Evolutionary conservation across 53 echinoderm and acorn worm species (phyloP), one percentile per base, ranked within the genome.

Genomic region (Holothuria leucospilota): DNA sequence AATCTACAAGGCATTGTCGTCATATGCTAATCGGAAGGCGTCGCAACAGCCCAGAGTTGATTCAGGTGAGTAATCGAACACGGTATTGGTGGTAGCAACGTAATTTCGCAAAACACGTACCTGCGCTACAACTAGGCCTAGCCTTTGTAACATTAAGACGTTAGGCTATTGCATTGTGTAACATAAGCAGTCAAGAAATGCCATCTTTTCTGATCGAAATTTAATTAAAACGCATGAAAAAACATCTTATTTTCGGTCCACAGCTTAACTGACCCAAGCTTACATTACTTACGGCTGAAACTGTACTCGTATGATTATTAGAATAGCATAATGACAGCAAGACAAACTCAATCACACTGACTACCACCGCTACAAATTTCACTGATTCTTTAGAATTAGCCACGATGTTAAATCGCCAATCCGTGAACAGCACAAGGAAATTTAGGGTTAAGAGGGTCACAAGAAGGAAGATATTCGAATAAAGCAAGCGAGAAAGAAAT

Each of bases 401-500:
- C 27, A 91, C 60, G 23, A 91, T 39, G 69, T 78, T 91, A 26
- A 91, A 91, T 39, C 84, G 63, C 52, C 87, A 65, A 24, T 87
- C 84, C 61, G 78, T 46, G 6, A 84, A 16, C 23, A 91, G 42
- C 8, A 91, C 62, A 39, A 84, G 25, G 23, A 77, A 51, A 65
- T 84, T 87, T 67, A 87, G 30, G 14, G 84, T 8, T 0, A 87
- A 60, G 29, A 77, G 26, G 28, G 58, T 78, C 4, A 91, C 61
- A n/a, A 91, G 34, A 20, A 87, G 75, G 13, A 75, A 52, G 28
- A 75, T 49, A 21, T 75, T 42, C 52, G 25, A 13, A 21, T 75
- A 75, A 13, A 75, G 46, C 75, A 75, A 49, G 4, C 51, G 75
- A 8, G 41, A 75, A 15, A 75, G 28, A 21, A 26, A 11, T 52